Base-by-base conservation (phyloP, 2,113 vertebrate genomes). In the Callithrix jacchus region DNA sequence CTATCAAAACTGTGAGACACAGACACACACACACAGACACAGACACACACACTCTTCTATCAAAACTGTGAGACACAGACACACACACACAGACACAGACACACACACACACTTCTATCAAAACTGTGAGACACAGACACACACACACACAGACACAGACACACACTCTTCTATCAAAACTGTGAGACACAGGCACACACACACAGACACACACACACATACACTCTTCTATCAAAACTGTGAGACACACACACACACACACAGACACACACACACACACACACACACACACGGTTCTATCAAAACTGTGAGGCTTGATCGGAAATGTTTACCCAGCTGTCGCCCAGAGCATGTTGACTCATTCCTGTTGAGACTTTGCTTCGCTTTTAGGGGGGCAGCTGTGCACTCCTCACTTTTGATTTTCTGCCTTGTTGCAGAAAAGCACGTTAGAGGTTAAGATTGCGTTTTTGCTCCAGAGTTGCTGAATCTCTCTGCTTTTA, bases 291-390 rank as follows among this genome's bases (percentile, higher is more conserved):
- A 68, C 42, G 56, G 13, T 77, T 94, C 94, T 74, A 92, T 92
- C 97, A 97, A 87, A 97, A 97, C 94, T 82, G 92, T 79, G 93
- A 96, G 93, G 88, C 94, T 97, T 95, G 96, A 94, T 97, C 71
- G 81, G 95, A 97, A 94, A 54, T 95, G 93, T 98, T 98, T 97
- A 97, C 92, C 84, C 97, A 98, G 97, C 97, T 97, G 97, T 97
- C 79, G 6, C 85, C 89, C 80, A 40, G 27, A 94, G 89, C 40
- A 0, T 91, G 71, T 91, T 96, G 96, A 94, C 91, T 96, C 64
- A 40, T 87, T 97, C 91, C 96, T 96, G 81, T 87, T 87, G 94
- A 87, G 79, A 92, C 82, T 92, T 42, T 47, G 66, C 85, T 88
- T 89, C 1, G 5, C 81, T 93, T 94, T 83, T 87, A 76, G 54